Evolutionary conservation across 1,140 invertebrate genomes (phyloP).

Genomic region (Drosophila nigromelanica): DNA sequence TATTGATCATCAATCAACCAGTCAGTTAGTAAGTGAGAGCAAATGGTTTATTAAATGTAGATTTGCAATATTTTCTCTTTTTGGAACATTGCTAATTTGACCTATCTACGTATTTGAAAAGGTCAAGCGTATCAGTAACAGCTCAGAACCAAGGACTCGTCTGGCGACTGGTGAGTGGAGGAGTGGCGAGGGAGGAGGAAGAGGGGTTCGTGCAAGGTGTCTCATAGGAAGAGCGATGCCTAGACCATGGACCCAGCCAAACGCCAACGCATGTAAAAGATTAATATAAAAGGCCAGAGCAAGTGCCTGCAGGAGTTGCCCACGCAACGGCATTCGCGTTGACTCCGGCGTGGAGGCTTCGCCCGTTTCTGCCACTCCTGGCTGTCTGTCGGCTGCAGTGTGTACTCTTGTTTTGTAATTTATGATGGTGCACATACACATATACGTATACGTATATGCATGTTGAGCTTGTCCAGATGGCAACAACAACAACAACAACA

Average conservation of each 20-base stretch:
- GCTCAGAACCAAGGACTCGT: slow-evolving; percentile 1
- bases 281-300: slow-evolving; percentile 33
- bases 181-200: too few species aligned
- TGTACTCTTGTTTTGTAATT: slow-evolving; percentile 38
- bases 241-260: slow-evolving; percentile 8
- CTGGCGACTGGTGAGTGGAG: too few species aligned
- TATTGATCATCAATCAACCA: too few species aligned
- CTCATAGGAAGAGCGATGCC: background rate
- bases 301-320: slow-evolving; percentile 10
- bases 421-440: slow-evolving; percentile 29
- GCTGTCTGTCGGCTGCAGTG: slow-evolving; percentile 8
- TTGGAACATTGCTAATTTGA: too few species aligned
- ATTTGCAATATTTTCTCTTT: too few species aligned
- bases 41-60: too few species aligned
- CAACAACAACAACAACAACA: slow-evolving; percentile 1
- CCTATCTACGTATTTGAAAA: too few species aligned
- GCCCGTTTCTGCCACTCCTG: background rate
- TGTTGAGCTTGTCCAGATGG: background rate
- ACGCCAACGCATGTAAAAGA: slow-evolving; percentile 35
- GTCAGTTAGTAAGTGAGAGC: too few species aligned
- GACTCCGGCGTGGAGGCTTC: background rate
- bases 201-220: slow-evolving; percentile 1
- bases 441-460: background rate
- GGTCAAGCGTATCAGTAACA: slow-evolving; percentile 14
- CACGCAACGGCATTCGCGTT: slow-evolving; percentile 12